These are phyloP conservation scores for Leptatherina wallacei DNA, from an alignment of 2,797 vertebrate species.

Conservation along the genomic window DNA sequence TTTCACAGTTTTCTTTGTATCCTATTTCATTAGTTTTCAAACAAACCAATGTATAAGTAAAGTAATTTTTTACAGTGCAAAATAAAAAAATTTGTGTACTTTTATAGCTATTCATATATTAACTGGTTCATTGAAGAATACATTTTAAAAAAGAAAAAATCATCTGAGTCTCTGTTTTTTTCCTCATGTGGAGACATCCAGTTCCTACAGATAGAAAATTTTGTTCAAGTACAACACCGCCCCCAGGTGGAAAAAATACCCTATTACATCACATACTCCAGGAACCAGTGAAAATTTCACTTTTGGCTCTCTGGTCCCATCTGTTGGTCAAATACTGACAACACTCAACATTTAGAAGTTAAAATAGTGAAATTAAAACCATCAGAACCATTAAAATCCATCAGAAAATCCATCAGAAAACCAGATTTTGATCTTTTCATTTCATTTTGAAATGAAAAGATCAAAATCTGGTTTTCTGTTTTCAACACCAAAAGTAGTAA, in stretches of 20 bases:
- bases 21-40: no score
- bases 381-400: background rate
- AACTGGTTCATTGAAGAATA: no score
- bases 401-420: background rate
- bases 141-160: background rate
- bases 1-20: no score
- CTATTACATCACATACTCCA: constrained; percentile 16
- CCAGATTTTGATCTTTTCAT: no score
- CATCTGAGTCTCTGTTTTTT: background rate
- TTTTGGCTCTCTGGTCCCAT: constrained; percentile 34
- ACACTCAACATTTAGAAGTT: background rate
- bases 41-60: no score
- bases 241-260: constrained; percentile 42
- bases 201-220: background rate
- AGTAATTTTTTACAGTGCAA: no score
- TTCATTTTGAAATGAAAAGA: no score
- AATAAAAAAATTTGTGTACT: no score
- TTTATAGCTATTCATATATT: no score
- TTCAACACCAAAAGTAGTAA: background rate
- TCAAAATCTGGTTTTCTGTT: background rate
- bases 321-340: constrained; percentile 35
- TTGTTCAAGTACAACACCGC: constrained; percentile 51
- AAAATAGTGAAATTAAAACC: no score
- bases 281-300: background rate
- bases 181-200: background rate